Evolutionary conservation across 2,797 vertebrate genomes (phyloP).

Genomic region (Sylvilagus floridanus): DNA sequence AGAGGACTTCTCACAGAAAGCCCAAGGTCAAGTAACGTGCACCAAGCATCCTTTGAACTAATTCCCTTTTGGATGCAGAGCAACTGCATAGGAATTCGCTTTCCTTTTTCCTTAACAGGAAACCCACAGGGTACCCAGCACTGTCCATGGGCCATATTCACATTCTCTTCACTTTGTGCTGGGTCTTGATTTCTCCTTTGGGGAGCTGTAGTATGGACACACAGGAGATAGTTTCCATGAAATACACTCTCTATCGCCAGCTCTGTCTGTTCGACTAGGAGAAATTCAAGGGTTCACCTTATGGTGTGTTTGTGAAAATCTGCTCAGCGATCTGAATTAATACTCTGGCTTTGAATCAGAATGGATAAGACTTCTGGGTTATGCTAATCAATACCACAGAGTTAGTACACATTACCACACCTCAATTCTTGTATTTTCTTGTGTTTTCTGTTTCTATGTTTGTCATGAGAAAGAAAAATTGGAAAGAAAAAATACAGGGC

Average conservation of each 20-base stretch:
- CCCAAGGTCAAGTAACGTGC: not conserved
- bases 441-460: not conserved
- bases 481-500: not conserved
- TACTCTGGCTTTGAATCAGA: not conserved
- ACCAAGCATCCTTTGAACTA: not conserved
- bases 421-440: slow-evolving; percentile 14
- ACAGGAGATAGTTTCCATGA: not conserved
- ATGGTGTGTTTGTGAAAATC: not conserved
- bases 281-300: not conserved
- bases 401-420: not conserved
- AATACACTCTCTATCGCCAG: not conserved
- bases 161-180: not conserved
- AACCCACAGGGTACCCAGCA: not conserved
- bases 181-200: not conserved
- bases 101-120: not conserved
- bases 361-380: not conserved
- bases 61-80: not conserved
- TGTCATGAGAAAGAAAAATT: slow-evolving; percentile 34
- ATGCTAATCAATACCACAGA: not conserved
- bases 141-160: accelerated
- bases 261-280: not conserved
- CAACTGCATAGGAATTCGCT: not conserved
- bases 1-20: not conserved
- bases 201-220: not conserved
- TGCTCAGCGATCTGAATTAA: not conserved